These are phyloP conservation scores for Limnothrissa miodon DNA, from an alignment of 2,113 vertebrate genomes.

Conservation along the genomic window DNA sequence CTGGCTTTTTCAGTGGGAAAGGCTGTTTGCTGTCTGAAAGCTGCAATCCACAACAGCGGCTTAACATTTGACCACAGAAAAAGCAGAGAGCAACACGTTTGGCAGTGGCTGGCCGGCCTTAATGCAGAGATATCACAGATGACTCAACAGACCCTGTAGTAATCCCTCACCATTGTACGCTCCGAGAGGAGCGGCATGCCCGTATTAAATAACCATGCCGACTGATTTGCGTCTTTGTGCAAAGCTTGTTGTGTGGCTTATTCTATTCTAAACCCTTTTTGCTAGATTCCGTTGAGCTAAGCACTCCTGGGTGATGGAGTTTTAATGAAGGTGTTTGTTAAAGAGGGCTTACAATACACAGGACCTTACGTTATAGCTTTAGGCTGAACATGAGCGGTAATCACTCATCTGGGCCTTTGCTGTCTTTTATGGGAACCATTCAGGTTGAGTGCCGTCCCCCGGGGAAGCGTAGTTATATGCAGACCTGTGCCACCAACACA, in stretches of 20 bases:
- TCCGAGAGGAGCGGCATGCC: neutral
- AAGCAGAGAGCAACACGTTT: neutral
- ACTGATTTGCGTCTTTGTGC: neutral
- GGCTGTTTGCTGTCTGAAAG: neutral
- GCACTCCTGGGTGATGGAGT: neutral
- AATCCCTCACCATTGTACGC: neutral
- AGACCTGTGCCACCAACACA: neutral
- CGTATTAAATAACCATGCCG: neutral
- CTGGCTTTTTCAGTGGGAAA: neutral
- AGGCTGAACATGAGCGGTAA: neutral
- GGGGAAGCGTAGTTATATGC: neutral
- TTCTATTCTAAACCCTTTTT: too few species aligned
- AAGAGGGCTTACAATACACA: neutral
- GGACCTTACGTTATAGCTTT: neutral
- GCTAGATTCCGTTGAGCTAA: neutral
- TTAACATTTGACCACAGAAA: neutral
- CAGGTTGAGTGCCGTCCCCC: neutral
- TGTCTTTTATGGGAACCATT: constrained; percentile 5
- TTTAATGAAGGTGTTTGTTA: neutral
- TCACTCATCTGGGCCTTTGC: neutral
- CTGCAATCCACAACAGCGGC: neutral
- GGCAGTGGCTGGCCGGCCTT: neutral
- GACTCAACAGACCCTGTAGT: neutral
- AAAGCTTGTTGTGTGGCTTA: neutral
- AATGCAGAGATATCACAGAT: neutral